Base-by-base conservation (phyloP, 2,888 invertebrate genomes). In the Drosophila meridionalis region DNA sequence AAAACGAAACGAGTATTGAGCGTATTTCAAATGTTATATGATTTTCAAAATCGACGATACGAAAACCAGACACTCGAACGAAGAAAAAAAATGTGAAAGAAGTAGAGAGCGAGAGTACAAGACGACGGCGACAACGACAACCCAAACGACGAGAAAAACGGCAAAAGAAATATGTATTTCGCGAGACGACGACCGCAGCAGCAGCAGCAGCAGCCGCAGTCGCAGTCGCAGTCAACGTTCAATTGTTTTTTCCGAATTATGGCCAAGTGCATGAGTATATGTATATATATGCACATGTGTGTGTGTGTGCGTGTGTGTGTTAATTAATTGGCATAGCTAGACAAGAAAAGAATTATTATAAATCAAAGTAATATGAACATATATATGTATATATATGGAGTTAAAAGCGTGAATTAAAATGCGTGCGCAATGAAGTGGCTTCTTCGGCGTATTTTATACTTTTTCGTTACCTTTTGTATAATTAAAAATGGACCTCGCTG, bases 121-220 rank as follows among this genome's bases (percentile, higher is more conserved):
- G 72, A 73, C 76, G 81, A 71, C 68, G 79, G 64, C 80, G 71
- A 75, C 74, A 80, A 74, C 88, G 75, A 68, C 73, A 82, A 76
- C 86, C 90, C 76, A 78, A 88, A 82, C 85, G 90, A 88, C 83
- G 84, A 90, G 89, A 89, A 85, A 89, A 83, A 89, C 80, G 85
- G 86, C 83, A 82, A 82, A 90, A 91, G 90, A 91, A 90, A 90
- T 91, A 87, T 92, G 89, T 92, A 91, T 90, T 91, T 91, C 89
- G 90, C 90, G 85, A 91, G 79, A 80, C 86, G 81, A 83, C 75
- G 78, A 83, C 81, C 71, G 72, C 83, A 64, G 73, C 74, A 59
- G 65, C 83, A 64, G 73, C 74, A 59, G 65, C 80, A 68, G 69
- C 87, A 76, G 83, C 75, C 53, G 88, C 70, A 61, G 43, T 28